Evolutionary conservation across 2,113 vertebrate genomes (phyloP).

Genomic region (Illadopsis cleaveri): DNA sequence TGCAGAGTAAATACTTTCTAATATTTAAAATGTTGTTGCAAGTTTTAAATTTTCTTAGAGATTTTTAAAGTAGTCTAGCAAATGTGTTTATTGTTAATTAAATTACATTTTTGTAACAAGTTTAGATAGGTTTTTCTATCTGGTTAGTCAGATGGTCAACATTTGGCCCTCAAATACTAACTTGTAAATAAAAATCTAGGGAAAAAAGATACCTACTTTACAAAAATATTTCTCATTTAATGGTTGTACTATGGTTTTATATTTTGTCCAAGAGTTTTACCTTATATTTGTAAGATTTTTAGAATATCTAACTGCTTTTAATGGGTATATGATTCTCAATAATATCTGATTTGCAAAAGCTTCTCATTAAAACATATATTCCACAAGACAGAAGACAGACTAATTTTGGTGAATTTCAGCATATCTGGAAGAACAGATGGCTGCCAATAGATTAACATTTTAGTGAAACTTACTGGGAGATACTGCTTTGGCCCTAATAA

Average conservation of each 20-base stretch:
- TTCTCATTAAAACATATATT: neutral
- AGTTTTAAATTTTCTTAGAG: neutral
- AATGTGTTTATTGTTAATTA: neutral
- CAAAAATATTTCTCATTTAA: neutral
- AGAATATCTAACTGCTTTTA: neutral
- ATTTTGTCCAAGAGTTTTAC: slow-evolving; percentile 1
- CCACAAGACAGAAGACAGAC: neutral
- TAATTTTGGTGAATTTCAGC: neutral
- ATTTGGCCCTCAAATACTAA: neutral
- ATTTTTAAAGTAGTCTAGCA: neutral
- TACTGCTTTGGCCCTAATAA: slow-evolving; percentile 35
- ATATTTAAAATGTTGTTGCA: neutral
- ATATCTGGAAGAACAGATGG: slow-evolving; percentile 63
- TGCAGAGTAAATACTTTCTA: neutral
- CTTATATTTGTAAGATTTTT: neutral
- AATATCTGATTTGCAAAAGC: neutral
- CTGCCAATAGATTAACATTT: slow-evolving; percentile 80
- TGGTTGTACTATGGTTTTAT: neutral
- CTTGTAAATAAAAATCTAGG: neutral
- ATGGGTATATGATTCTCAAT: neutral
- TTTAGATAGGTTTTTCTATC: neutral
- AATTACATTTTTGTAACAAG: neutral
- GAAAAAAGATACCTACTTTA: neutral
- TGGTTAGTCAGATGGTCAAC: neutral
- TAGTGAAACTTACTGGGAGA: slow-evolving; percentile 77